These are phyloP conservation scores for Vanessa cardui DNA, from an alignment of 2,888 invertebrate genomes.

Conservation along the genomic window DNA sequence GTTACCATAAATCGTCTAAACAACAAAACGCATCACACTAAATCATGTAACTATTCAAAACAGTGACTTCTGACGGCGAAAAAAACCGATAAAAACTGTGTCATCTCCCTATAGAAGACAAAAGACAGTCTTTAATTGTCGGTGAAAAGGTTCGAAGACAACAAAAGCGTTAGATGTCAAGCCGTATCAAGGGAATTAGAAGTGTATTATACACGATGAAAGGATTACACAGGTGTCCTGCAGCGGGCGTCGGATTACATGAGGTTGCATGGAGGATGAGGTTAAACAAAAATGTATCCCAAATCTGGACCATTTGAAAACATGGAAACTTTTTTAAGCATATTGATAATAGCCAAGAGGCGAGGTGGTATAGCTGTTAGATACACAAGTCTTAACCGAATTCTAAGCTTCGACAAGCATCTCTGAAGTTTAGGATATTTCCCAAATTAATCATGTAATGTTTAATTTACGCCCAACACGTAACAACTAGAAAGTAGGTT, in stretches of 20 bases:
- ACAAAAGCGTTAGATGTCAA: constrained; percentile 80
- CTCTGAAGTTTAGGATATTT: no score
- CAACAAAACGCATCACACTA: constrained; percentile 69
- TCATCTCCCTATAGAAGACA: constrained; percentile 76
- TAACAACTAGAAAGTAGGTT: no score
- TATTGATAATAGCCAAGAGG: neutral
- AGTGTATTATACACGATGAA: constrained; percentile 77
- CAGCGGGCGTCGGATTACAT: constrained; percentile 48
- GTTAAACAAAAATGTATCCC: neutral
- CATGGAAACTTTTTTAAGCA: neutral
- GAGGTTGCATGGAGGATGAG: neutral
- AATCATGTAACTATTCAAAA: constrained; percentile 79
- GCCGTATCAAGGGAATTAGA: constrained; percentile 81
- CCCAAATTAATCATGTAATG: no score
- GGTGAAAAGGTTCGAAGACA: constrained; percentile 61
- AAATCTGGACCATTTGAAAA: neutral
- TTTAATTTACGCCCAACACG: no score
- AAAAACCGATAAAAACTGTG: constrained; percentile 64
- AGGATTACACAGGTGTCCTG: constrained; percentile 81
- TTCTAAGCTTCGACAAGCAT: no score
- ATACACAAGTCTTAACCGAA: no score
- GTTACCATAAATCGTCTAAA: constrained; percentile 71
- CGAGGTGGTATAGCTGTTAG: no score
- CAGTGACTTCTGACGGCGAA: constrained; percentile 60
- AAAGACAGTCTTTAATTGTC: constrained; percentile 72